Evolutionary conservation across 2,888 invertebrate genomes (phyloP).

Genomic region (Syritta pipiens): DNA sequence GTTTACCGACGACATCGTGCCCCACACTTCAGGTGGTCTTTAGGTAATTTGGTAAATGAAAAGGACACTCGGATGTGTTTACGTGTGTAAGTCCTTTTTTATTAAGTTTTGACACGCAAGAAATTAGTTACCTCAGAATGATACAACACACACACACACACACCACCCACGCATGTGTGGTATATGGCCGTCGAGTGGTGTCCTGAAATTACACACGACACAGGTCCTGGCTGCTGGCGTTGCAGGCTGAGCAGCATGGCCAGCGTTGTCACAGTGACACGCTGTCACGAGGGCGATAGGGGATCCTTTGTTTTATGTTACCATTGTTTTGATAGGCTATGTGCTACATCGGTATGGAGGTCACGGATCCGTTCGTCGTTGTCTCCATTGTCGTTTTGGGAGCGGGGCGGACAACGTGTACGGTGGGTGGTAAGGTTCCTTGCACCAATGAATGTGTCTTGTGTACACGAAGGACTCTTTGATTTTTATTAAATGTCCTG

Average conservation of each 20-base stretch:
- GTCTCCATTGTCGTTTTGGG: neutral
- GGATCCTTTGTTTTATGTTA: slow-evolving; percentile 40
- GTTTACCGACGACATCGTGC: slow-evolving; percentile 27
- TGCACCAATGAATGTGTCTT: slow-evolving; percentile 14
- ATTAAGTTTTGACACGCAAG: slow-evolving; percentile 63
- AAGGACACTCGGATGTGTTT: slow-evolving; percentile 60
- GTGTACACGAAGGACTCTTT: slow-evolving; percentile 42
- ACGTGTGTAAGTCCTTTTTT: slow-evolving; percentile 62
- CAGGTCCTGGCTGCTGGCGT: slow-evolving; percentile 17
- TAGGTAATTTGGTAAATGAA: slow-evolving; percentile 51
- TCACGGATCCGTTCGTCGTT: slow-evolving; percentile 35
- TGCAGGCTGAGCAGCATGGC: slow-evolving; percentile 2
- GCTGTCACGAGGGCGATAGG: slow-evolving; percentile 29
- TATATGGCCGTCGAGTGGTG: slow-evolving; percentile 26
- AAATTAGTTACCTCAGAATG: slow-evolving; percentile 55
- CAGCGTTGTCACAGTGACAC: slow-evolving; percentile 43
- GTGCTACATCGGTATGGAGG: slow-evolving; percentile 43
- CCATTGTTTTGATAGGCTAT: neutral
- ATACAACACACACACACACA: slow-evolving; percentile 13
- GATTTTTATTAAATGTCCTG: slow-evolving; percentile 61
- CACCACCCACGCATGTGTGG: neutral
- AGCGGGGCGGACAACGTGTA: neutral
- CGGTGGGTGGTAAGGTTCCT: slow-evolving; percentile 34
- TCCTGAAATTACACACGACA: slow-evolving; percentile 49
- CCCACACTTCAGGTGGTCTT: slow-evolving; percentile 52